Percentiles rank a stretch among this genome's conserved stretches.
phyloP scores from a whole-genome alignment of 1,140 invertebrate species.

The Psix sp. region DNA sequence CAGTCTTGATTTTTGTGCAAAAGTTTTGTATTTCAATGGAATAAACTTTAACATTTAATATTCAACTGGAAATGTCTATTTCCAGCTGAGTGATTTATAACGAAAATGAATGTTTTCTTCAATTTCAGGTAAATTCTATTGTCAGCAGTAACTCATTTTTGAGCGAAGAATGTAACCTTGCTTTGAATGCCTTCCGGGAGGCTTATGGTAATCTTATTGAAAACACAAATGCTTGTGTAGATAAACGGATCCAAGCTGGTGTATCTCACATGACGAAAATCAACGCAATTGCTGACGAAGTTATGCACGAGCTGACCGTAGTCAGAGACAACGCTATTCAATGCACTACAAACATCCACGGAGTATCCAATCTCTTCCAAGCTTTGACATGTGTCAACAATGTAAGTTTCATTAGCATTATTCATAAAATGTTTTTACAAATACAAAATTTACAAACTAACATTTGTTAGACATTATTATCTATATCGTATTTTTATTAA shows the following conservation, averaged over 20 bases:
- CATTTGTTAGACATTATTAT: too few species aligned
- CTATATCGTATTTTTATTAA: too few species aligned
- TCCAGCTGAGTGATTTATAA: not conserved
- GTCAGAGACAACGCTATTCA: conserved; percentile 40
- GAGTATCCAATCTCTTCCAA: conserved; percentile 14
- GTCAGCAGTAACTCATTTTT: conserved; percentile 14
- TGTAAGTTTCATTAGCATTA: conserved; percentile 41
- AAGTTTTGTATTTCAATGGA: too few species aligned
- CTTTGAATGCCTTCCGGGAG: conserved; percentile 14
- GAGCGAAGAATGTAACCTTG: conserved; percentile 13
- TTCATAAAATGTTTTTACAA: too few species aligned
- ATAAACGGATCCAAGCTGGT: conserved; percentile 40
- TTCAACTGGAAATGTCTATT: too few species aligned
- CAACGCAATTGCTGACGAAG: conserved; percentile 15
- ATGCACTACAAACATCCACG: conserved; percentile 50
- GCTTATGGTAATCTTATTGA: conserved; percentile 21
- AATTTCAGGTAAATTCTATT: not conserved
- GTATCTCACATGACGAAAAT: conserved; percentile 48
- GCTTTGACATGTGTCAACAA: conserved; percentile 57
- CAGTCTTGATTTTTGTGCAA: too few species aligned
- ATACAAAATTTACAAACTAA: too few species aligned
- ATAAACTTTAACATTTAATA: too few species aligned
- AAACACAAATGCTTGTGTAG: conserved; percentile 51
- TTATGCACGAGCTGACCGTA: conserved; percentile 11
- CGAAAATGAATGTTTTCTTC: conserved; percentile 2